Evolutionary conservation across 1,140 invertebrate species (phyloP).

Genomic region (Pogonomyrmex barbatus): DNA sequence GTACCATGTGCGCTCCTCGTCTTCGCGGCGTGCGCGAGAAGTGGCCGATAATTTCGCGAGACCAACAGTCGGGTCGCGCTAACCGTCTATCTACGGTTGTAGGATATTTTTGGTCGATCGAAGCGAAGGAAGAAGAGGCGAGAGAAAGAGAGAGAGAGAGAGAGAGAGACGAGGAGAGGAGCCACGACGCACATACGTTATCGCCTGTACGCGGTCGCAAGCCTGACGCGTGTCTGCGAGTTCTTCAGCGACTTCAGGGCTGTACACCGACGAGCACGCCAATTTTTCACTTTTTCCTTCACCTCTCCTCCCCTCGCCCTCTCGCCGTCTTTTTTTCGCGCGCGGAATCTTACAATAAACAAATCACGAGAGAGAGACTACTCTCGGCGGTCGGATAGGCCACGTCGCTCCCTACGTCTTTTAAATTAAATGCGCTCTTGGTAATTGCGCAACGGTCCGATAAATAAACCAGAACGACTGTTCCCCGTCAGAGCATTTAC

Average conservation of each 20-base stretch:
- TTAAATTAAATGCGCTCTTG: conserved; percentile 57
- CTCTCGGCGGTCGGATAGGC: conserved; percentile 43
- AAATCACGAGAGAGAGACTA: conserved; percentile 49
- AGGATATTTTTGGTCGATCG: conserved; percentile 69
- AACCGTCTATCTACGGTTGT: conserved; percentile 60
- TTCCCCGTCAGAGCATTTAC: conserved; percentile 46
- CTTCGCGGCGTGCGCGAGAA: conserved; percentile 50
- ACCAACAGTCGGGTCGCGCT: conserved; percentile 51
- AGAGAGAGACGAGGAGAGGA: neutral
- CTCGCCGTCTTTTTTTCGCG: neutral
- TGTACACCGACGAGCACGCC: conserved; percentile 2
- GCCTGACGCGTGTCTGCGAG: conserved; percentile 56
- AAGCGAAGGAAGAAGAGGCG: neutral
- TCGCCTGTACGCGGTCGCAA: conserved; percentile 45
- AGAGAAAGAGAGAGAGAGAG: neutral
- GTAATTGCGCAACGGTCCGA: conserved; percentile 60
- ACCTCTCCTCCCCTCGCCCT: neutral
- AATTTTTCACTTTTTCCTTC: conserved; percentile 44
- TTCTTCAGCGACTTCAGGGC: conserved; percentile 40
- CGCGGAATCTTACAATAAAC: conserved; percentile 54
- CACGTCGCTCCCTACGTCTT: conserved; percentile 40
- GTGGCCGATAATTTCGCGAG: conserved; percentile 69
- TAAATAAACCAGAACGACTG: conserved; percentile 62
- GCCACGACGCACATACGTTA: conserved; percentile 41
- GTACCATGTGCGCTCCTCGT: conserved; percentile 36